A percentile compares a stretch with the other conserved stretches of the same genome.
Conservation (phyloP, 2,113 vertebrate species). For the Pygoscelis adeliae region DNA sequence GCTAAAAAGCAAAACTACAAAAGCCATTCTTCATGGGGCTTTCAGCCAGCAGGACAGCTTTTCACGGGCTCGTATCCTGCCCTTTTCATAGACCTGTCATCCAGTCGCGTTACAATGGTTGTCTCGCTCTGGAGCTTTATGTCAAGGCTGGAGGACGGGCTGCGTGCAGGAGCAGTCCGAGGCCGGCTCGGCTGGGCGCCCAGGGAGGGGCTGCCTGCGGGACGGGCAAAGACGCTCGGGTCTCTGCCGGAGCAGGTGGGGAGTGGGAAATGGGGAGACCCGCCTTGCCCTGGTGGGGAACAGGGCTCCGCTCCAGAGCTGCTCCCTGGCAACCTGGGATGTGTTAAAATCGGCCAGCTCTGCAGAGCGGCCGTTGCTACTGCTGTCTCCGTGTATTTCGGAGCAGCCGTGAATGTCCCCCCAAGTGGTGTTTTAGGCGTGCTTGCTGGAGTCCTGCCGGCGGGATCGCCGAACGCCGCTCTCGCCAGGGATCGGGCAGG, state of each 20-base stretch:
- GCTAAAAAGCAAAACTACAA: neutral
- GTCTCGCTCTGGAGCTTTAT: neutral
- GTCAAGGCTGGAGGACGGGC: neutral
- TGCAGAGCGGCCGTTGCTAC: neutral
- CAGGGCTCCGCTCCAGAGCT: accelerated
- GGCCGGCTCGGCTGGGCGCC: accelerated
- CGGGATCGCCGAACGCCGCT: accelerated
- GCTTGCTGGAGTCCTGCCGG: neutral
- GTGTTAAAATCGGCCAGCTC: accelerated
- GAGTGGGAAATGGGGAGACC: neutral
- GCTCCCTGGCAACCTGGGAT: neutral
- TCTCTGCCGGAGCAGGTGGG: neutral
- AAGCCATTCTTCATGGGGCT: neutral
- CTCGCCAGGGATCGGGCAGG: neutral
- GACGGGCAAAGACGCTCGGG: too few species aligned
- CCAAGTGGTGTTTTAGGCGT: neutral
- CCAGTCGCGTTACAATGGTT: accelerated
- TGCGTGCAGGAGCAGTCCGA: accelerated
- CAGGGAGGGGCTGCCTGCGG: neutral
- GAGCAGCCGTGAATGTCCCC: neutral
- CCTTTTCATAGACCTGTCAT: neutral
- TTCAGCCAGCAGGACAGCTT: neutral
- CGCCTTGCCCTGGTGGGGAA: accelerated
- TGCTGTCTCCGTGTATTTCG: accelerated
- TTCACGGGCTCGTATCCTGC: neutral